Evolutionary conservation across 2,113 vertebrate genomes (phyloP).

Genomic region (Chunga burmeisteri): DNA sequence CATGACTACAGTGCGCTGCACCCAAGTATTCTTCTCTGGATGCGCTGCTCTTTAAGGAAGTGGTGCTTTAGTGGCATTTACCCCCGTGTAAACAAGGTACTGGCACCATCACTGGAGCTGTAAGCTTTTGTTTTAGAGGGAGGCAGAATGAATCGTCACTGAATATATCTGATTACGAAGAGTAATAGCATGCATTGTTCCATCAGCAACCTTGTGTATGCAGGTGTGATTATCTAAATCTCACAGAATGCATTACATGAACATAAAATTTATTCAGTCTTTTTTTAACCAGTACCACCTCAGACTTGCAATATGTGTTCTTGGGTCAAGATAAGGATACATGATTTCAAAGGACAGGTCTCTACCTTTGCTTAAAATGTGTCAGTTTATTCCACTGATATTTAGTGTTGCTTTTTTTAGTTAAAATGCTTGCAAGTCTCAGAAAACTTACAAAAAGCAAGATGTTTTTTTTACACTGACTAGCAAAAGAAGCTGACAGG

Average conservation of each 20-base stretch:
- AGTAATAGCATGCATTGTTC: background rate
- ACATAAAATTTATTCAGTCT: background rate
- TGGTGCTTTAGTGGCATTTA: rapidly evolving
- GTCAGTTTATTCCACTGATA: background rate
- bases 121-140: background rate
- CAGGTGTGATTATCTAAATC: background rate
- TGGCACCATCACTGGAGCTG: rapidly evolving
- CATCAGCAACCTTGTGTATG: rapidly evolving
- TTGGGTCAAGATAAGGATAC: background rate
- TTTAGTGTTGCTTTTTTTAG: background rate
- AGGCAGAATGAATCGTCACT: background rate
- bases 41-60: background rate
- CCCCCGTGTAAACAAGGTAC: background rate
- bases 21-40: background rate
- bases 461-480: background rate
- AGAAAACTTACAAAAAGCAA: background rate
- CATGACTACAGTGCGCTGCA: background rate
- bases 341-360: background rate
- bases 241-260: background rate
- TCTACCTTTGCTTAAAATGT: background rate
- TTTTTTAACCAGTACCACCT: background rate
- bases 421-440: background rate
- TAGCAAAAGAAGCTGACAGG: background rate
- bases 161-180: background rate
- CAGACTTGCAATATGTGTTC: background rate